Evolutionary conservation across 2,113 vertebrate genomes (phyloP), one percentile per base, ranked within the genome.

Genomic region (Engystomops pustulosus): DNA sequence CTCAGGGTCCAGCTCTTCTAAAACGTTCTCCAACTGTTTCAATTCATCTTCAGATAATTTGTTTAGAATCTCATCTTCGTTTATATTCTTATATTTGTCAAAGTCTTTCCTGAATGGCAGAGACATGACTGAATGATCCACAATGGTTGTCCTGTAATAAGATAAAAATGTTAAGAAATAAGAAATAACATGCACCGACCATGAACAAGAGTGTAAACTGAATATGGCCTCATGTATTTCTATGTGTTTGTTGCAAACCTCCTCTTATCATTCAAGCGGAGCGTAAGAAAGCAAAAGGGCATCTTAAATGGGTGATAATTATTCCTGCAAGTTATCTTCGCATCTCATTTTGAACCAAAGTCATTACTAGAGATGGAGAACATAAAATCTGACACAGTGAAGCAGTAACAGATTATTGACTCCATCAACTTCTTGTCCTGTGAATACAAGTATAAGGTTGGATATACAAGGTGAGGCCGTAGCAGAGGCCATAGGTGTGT

Each of bases 1-100:
- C 97, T 99, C 96, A 0, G 98, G 98, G 92, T 99, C 98, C 88
- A 99, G 94, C 91, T 99, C 98, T 89, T 99, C 97, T 0, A 99
- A 96, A 77, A 97, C 97, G 15, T 92, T 93, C 91, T 99, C 98
- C 81, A 99, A 92, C 92, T 99, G 97, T 77, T 98, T 98, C 84
- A 99, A 93, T 86, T 99, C 98, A 88, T 99, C 98, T 72, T 94
- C 97, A 0, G 98, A 97, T 70, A 99, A 94, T 79, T 96, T 98
- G 93, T 93, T 95, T 88, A 99, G 97, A 88, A 99, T 95, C 90
- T 99, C 97, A 88, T 99, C 96, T 90, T 99, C 98, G 1, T 99
- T 96, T 4, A 99, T 94, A 62, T 99, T 97, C 93, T 96, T 98
- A 85, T 99, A 99, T 89, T 99, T 99, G 86, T 96, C 96, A 91